Evolutionary conservation across 2,888 invertebrate species (phyloP).

Genomic region (Drosophila cracens): DNA sequence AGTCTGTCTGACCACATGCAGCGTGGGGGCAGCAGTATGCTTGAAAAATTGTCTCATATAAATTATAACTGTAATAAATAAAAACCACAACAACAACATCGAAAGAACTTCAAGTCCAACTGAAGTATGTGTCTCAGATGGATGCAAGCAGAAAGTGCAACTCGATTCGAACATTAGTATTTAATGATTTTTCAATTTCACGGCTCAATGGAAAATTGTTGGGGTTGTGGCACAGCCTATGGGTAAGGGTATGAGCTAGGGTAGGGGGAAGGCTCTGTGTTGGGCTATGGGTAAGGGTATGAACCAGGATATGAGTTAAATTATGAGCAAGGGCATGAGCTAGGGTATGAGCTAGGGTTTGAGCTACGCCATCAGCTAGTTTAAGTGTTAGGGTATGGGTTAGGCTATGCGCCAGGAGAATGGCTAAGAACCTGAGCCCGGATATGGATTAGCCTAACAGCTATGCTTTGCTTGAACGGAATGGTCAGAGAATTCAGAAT

Average conservation of each 20-base stretch:
- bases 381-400: background rate
- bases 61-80: conserved; percentile 78
- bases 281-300: no score
- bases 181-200: conserved; percentile 76
- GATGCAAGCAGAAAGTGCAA: conserved; percentile 4
- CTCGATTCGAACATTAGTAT: conserved; percentile 9
- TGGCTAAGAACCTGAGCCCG: background rate
- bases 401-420: background rate
- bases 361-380: no score
- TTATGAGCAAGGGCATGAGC: no score
- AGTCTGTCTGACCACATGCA: conserved; percentile 60
- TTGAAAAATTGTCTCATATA: conserved; percentile 78
- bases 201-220: conserved; percentile 16
- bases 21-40: conserved; percentile 38
- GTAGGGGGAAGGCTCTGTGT: background rate
- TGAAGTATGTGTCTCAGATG: conserved; percentile 24
- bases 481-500: background rate
- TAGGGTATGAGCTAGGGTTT: background rate
- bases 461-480: background rate
- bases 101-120: conserved; percentile 1
- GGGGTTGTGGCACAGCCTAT: background rate
- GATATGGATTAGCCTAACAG: background rate
- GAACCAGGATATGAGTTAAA: background rate
- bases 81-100: background rate
- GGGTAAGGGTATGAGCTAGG: background rate